Base-by-base conservation (phyloP, 2,797 vertebrate species). In the Tangara arthus region DNA sequence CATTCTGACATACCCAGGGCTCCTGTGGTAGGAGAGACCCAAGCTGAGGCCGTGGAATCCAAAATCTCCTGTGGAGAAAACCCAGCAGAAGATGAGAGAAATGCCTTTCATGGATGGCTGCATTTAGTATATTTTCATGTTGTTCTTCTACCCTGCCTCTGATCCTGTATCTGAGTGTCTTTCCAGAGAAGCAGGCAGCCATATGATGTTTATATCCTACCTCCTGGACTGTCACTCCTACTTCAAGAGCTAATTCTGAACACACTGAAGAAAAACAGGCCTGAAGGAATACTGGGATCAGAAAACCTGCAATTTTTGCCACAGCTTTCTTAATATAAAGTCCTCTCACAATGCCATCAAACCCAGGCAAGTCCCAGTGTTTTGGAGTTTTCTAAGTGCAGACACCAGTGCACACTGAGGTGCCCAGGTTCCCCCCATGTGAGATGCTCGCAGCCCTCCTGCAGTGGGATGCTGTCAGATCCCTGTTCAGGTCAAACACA, bases 161-260 rank as follows among this genome's bases (percentile, higher is more conserved):
- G 44, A 77, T 85, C 39, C 27, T 11, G 11, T 26, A 53, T 22
- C 69, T n/a, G 37, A 73, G 7, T 52, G 39, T 41, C 53, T 86
- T 20, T 35, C 49, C 82, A 89, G 68, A 70, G 79, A 83, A 93
- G 77, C 1, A 83, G 73, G 59, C 72, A 96, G 65, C 86, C 83
- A 75, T 68, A 50, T 35, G 65, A 91, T 93, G 92, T 93, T 94
- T 90, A 79, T 15, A 88, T 84, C 66, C 55, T 77, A 53, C 79
- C 76, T 90, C 71, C 66, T 2, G 65, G 77, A 61, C 53, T 86
- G 15, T 44, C 73, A 83, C 72, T 94, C 88, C 90, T 72, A 50
- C 86, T 83, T 61, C 66, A 81, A 53, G 66, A 78, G 80, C 89
- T 92, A 89, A 92, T 69, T 92, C 77, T 72, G 94, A 92, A 89